Base-by-base conservation (phyloP, 1,140 invertebrate genomes). In the Trachelipus rathkii region DNA sequence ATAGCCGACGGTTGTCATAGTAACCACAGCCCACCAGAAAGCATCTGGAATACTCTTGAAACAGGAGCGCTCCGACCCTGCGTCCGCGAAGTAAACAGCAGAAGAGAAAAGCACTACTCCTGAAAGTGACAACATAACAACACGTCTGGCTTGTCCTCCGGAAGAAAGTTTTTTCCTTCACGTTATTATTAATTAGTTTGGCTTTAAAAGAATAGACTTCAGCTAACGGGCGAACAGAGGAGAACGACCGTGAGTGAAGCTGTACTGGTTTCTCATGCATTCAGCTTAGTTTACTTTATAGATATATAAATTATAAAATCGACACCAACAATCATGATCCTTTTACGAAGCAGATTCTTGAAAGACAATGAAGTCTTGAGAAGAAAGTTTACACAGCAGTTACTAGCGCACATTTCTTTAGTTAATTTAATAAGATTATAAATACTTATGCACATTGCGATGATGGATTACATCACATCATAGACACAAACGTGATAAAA, bases 21-120 rank as follows among this genome's bases (percentile, higher is more conserved):
- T 98, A 87, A 98, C 96, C 86, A 99, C 95, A 85, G 93, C 94
- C 95, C 96, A 99, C 97, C 96, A 98, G 90, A 98, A 98, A 86
- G 95, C 88, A 75, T 88, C 87, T 43, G 90, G 90, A 84, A 91
- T 91, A 82, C 88, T 89, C 82, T 88, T 89, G 84, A 91, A 91
- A 90, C 96, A 95, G 82, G 95, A 95, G 88, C 93, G 91, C 86
- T 95, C 92, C 85, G 93, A 91, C 87, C 95, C 95, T 85, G 95
- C 95, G 89, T 99, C 96, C 81, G 96, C 96, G 89, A 98, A 98
- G 89, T 97, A 99, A 83, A 98, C 95, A 83, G 95, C 95, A 87
- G 93, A 96, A 83, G 95, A 96, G 90, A 98, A 99, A 85, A 99
- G 91, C 84, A 98, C 94, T 86, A 98, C 95, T 87, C 96, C 95